A percentile compares a stretch with the other conserved stretches of the same genome.
Conservation (phyloP, 2,797 vertebrate species). For the Zalophus californianus region DNA sequence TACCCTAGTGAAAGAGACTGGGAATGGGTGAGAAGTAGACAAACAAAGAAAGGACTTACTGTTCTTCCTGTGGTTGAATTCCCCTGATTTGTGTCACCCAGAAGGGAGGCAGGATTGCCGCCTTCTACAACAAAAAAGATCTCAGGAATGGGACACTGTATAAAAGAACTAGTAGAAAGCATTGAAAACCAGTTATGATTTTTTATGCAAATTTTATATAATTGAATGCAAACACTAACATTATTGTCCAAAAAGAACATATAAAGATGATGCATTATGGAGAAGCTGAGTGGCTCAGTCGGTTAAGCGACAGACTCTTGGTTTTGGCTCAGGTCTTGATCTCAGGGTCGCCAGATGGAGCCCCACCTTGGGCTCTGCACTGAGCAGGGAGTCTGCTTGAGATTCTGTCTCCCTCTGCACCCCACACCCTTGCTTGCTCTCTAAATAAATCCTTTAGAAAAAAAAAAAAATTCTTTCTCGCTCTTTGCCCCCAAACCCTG, state of each 20-base stretch:
- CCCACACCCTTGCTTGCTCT: neutral
- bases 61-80: neutral
- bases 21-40: neutral
- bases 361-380: neutral
- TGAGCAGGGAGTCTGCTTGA: neutral
- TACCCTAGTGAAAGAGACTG: neutral
- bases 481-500: neutral
- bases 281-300: neutral
- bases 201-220: neutral
- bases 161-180: neutral
- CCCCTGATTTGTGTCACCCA: neutral
- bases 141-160: neutral
- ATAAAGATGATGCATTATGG: neutral
- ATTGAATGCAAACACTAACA: slow-evolving; percentile 5
- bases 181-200: neutral
- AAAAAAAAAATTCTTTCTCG: neutral
- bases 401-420: neutral
- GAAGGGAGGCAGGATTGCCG: neutral
- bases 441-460: neutral
- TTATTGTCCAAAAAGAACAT: neutral
- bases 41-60: neutral
- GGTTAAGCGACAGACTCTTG: neutral
- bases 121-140: neutral
- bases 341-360: neutral
- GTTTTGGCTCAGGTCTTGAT: neutral